phyloP scores from a whole-genome alignment of 2,797 vertebrate species.

The Sylvilagus floridanus region DNA sequence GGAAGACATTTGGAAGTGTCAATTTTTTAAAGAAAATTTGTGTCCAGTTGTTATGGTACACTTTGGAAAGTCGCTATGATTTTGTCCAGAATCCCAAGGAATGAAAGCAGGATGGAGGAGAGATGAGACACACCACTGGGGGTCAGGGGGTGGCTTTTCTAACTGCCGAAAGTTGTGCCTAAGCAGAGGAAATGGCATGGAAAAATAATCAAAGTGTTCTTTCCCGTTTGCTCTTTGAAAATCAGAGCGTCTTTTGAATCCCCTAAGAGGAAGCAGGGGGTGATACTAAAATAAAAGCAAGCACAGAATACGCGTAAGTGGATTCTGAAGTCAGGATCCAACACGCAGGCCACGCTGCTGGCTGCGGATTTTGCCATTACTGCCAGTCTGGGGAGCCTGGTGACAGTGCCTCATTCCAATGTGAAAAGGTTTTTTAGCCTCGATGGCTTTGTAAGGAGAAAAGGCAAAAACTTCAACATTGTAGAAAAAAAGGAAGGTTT shows the following conservation, averaged over 20 bases:
- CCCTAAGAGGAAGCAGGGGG: not conserved
- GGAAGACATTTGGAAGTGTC: not conserved
- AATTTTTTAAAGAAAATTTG: constrained; percentile 1
- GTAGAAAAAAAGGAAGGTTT: constrained; percentile 76
- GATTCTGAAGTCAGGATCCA: constrained; percentile 8
- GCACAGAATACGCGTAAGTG: not conserved
- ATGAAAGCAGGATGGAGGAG: not conserved
- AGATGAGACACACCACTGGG: not conserved
- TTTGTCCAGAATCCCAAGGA: constrained; percentile 4
- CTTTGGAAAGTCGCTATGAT: constrained; percentile 28
- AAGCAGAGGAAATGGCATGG: constrained; percentile 43
- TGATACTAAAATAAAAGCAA: constrained; percentile 53
- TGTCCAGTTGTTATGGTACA: not conserved
- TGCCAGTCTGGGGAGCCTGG: constrained; percentile 67
- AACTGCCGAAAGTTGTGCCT: not conserved
- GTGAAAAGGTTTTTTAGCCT: constrained; percentile 73
- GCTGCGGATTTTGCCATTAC: not conserved
- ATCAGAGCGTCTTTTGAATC: constrained; percentile 24
- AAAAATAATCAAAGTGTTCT: not conserved
- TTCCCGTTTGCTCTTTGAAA: constrained; percentile 50
- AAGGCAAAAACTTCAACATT: constrained; percentile 65
- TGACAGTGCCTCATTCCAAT: not conserved
- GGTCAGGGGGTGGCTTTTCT: not conserved
- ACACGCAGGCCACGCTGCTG: not conserved
- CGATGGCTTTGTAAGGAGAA: constrained; percentile 78